These are phyloP conservation scores for Habrosyne pyritoides DNA, from an alignment of 2,888 invertebrate genomes.

Conservation along the genomic window DNA sequence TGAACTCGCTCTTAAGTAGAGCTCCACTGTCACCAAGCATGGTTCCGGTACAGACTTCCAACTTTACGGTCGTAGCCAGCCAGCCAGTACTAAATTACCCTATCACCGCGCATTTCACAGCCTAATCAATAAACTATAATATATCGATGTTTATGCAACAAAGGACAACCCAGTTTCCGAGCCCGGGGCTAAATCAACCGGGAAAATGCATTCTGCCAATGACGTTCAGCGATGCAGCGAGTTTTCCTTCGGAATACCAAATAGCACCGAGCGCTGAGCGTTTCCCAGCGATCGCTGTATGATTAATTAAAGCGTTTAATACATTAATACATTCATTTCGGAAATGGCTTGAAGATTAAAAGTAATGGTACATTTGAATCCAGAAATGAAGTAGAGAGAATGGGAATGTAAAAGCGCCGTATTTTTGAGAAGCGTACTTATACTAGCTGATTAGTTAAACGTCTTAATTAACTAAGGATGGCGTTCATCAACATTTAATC, in stretches of 20 bases:
- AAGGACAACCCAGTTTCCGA: slow-evolving; percentile 5
- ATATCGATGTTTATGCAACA: not conserved
- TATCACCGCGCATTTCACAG: not conserved
- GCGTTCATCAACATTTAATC: too few relatives aligned
- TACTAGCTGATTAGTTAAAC: too few relatives aligned
- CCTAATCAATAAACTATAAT: not conserved
- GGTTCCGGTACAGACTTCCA: too few relatives aligned
- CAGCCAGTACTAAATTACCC: too few relatives aligned
- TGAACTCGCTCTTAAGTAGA: too few relatives aligned
- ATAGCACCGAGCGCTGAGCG: slow-evolving; percentile 7
- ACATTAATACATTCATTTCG: too few relatives aligned
- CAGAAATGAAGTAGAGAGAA: too few relatives aligned
- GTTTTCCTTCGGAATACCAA: slow-evolving; percentile 13
- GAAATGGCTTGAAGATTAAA: not conserved
- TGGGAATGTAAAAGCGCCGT: too few relatives aligned
- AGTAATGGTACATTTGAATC: not conserved
- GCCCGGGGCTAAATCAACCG: slow-evolving; percentile 16
- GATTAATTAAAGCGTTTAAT: not conserved
- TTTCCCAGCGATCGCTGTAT: not conserved
- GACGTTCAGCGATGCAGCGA: slow-evolving; percentile 14
- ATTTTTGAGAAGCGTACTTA: too few relatives aligned
- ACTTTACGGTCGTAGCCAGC: too few relatives aligned
- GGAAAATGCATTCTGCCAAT: slow-evolving; percentile 17
- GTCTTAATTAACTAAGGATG: too few relatives aligned
- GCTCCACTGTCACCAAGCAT: too few relatives aligned